Base-by-base conservation (phyloP, 1,140 invertebrate species). In the Hormaphis cornu region DNA sequence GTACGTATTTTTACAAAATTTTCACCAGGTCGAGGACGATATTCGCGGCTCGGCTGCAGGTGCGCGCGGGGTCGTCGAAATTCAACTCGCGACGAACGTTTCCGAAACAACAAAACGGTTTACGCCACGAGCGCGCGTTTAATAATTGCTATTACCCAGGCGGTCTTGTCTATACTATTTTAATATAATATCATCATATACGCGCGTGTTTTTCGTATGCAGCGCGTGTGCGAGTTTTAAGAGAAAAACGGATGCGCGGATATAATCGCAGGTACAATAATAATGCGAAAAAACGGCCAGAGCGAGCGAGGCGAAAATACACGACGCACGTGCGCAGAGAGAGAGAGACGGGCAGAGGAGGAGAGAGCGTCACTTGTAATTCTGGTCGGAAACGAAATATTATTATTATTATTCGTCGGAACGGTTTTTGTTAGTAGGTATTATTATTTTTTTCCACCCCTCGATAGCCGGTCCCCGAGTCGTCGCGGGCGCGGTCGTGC, bases 371-470 rank as follows among this genome's bases (percentile, higher is more conserved):
- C n/a, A 66, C 44, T 66, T 66, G 40, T 66, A 66, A 48, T 46
- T 66, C 42, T 48, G 42, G 42, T 46, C 28, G 28, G 20, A 48
- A 48, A n/a, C 28, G 42, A 66, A 66, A 66, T 66, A 66, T 66
- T 66, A 66, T 61, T 66, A 66, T 66, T 66, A 66, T 61, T 66
- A 66, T 66, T 66, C 61, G 61, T 30, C 30, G 61, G 28, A 66
- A 66, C 40, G 42, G 44, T 33, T 66, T 66, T 48, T 33, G 42
- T 66, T 66, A 12, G 40, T 24, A 33, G 53, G 20, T 56, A 56
- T 37, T 28, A 52, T 52, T 52, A 52, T 54, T 35, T 35, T 22
- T 37, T 35, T 56, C 37, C 18, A 3, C 53, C 14, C 8, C 1
- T 7, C 20, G 18, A 33, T 3, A 35, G 30, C 10, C 1, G 30